Conservation (phyloP, 1,140 invertebrate genomes). For the Solenopsis fugax region DNA sequence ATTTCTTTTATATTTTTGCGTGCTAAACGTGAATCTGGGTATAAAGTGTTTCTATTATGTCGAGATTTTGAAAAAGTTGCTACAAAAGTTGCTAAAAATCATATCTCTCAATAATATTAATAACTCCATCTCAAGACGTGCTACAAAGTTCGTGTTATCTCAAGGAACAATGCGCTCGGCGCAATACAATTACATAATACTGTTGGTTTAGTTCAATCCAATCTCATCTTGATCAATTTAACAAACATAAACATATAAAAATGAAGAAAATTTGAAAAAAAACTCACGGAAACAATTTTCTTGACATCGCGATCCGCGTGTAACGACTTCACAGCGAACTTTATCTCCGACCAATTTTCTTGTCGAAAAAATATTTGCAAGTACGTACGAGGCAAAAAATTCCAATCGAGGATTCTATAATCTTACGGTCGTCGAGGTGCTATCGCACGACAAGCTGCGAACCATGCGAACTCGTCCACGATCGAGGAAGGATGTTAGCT, state of each 20-base stretch:
- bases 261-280: neutral
- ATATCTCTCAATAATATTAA: too few relatives aligned
- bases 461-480: neutral
- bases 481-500: neutral
- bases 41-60: too few relatives aligned
- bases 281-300: neutral
- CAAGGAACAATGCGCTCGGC: neutral
- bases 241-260: neutral
- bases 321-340: neutral
- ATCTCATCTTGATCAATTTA: neutral
- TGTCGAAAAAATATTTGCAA: neutral
- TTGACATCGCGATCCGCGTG: neutral
- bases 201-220: neutral
- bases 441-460: neutral
- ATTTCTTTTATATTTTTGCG: too few relatives aligned
- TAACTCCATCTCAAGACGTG: too few relatives aligned
- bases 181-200: slow-evolving; percentile 27
- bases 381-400: neutral
- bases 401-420: neutral
- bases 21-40: too few relatives aligned
- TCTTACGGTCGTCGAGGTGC: neutral
- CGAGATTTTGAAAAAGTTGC: too few relatives aligned
- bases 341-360: neutral
- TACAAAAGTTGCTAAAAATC: too few relatives aligned
- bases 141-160: neutral